These are phyloP conservation scores for Choristoneura fumiferana DNA, from an alignment of 1,140 invertebrate genomes.

Conservation along the genomic window DNA sequence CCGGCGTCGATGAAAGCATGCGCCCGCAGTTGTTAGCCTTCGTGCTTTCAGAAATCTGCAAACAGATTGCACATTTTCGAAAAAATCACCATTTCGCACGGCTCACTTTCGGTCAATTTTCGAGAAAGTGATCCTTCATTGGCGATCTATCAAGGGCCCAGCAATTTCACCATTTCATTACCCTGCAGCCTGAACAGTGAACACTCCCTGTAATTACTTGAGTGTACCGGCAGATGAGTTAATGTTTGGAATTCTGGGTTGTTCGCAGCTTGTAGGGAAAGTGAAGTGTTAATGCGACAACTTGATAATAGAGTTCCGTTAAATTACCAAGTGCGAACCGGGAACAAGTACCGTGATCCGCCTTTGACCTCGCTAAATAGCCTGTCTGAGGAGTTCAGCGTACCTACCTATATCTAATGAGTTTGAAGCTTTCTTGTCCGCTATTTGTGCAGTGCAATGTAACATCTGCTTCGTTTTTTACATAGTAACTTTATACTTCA, in stretches of 20 bases:
- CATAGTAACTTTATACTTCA: conserved; percentile 35
- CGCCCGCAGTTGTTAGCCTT: conserved; percentile 40
- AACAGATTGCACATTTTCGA: conserved; percentile 41
- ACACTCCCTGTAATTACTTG: conserved; percentile 62
- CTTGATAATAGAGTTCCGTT: conserved; percentile 65
- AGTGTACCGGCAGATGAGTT: conserved; percentile 71
- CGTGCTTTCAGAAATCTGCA: conserved; percentile 39
- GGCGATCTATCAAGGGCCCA: conserved; percentile 56
- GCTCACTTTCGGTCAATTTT: conserved; percentile 69
- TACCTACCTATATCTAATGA: neutral
- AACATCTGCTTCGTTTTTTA: conserved; percentile 43
- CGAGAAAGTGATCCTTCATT: conserved; percentile 72
- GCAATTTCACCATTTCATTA: conserved; percentile 51
- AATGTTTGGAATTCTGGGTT: conserved; percentile 69
- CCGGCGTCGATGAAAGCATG: conserved; percentile 45
- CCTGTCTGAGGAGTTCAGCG: conserved; percentile 20
- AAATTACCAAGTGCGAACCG: conserved; percentile 44
- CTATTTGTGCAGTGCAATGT: neutral
- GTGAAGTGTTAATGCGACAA: conserved; percentile 72
- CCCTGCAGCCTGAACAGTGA: conserved; percentile 37
- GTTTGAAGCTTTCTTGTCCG: neutral
- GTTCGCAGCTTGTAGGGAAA: conserved; percentile 43
- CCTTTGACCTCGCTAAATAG: conserved; percentile 39
- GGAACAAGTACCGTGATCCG: conserved; percentile 50
- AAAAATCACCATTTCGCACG: conserved; percentile 56